phyloP scores from a whole-genome alignment of 2,888 invertebrate species.

The Drosophila koepferae region DNA sequence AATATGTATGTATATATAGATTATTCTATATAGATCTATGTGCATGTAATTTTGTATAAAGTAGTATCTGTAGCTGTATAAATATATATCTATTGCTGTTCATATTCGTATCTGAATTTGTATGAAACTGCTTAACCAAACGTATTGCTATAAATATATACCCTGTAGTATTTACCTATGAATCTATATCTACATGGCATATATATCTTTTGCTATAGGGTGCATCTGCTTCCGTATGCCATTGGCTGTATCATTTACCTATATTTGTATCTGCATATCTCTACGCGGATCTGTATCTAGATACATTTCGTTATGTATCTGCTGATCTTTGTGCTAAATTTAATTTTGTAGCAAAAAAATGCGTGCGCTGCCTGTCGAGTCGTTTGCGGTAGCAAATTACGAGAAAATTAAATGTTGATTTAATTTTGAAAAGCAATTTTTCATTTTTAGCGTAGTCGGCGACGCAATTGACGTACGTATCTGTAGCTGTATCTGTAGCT shows the following conservation, averaged over 20 bases:
- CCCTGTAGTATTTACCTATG: no score
- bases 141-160: no score
- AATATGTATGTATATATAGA: no score
- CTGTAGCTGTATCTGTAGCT: constrained; percentile 69
- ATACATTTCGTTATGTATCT: constrained; percentile 77
- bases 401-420: constrained; percentile 81
- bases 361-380: constrained; percentile 72
- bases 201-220: constrained; percentile 33
- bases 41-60: constrained; percentile 30
- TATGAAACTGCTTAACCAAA: no score
- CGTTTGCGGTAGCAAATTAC: constrained; percentile 75
- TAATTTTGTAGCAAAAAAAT: constrained; percentile 79
- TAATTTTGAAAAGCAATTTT: constrained; percentile 80
- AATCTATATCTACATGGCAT: constrained; percentile 16
- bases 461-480: constrained; percentile 70
- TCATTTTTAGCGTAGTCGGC: constrained; percentile 76
- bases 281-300: constrained; percentile 54
- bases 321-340: constrained; percentile 79
- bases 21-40: constrained; percentile 23
- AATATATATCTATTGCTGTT: no score
- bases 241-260: no score
- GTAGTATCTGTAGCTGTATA: not conserved
- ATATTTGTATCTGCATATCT: constrained; percentile 3
- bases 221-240: not conserved
- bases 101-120: constrained; percentile 20